A percentile compares a stretch with the other conserved stretches of the same genome.
Evolutionary conservation across 2,113 vertebrate species (phyloP).

Genomic region (Catagonus wagneri): DNA sequence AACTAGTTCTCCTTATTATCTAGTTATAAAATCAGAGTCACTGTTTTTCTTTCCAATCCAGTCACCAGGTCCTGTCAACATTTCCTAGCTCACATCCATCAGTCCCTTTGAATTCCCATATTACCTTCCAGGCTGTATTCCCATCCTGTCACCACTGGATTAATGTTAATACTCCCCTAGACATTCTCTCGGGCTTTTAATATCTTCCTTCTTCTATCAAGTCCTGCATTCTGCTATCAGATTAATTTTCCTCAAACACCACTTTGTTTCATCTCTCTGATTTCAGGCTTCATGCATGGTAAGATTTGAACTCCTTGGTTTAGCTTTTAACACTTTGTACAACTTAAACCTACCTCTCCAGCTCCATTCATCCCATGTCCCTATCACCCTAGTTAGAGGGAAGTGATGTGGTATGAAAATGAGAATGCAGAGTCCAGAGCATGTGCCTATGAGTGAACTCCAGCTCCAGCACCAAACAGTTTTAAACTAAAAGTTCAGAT

Average conservation of each 20-base stretch:
- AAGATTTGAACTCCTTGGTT: conserved; percentile 9
- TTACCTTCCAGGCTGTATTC: neutral
- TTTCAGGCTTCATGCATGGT: neutral
- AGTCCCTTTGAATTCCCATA: neutral
- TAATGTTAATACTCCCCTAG: neutral
- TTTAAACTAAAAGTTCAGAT: neutral
- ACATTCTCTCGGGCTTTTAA: neutral
- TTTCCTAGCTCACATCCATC: neutral
- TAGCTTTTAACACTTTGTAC: neutral
- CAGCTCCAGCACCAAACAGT: neutral
- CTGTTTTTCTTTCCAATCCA: neutral
- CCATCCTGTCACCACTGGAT: neutral
- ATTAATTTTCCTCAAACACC: neutral
- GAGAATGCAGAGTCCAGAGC: neutral
- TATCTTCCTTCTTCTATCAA: neutral
- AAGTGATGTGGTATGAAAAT: neutral
- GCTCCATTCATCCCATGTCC: too few species aligned
- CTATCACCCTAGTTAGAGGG: neutral
- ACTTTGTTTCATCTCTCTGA: neutral
- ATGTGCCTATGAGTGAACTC: neutral
- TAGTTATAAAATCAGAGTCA: neutral
- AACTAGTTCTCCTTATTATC: neutral
- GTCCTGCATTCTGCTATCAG: neutral
- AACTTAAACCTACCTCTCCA: neutral
- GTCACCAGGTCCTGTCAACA: neutral